Base-by-base conservation (phyloP, 2,888 invertebrate species). In the Drosophila cracens region DNA sequence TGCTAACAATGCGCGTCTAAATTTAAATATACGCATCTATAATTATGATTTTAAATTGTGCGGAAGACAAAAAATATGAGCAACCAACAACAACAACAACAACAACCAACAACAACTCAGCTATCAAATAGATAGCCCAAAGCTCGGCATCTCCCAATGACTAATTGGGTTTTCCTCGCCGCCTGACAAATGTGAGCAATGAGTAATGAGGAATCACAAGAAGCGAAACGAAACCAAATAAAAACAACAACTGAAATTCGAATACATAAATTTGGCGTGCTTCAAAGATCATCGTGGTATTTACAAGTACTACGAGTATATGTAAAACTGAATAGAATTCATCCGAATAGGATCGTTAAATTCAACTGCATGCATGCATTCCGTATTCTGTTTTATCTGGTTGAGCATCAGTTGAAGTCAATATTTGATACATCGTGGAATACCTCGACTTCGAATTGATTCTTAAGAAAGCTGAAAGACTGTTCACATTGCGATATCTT, bases 101-200 rank as follows among this genome's bases (percentile, higher is more conserved):
- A 76, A 61, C 56, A 70, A 48, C 43, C 25, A 53, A 49, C 53
- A 65, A 70, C 49, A 67, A 58, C 27, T 10, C 27, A 49, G 49
- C 62, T 40, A 74, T 62, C 61, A 62, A 52, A 70, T 68, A 48
- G 63, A 59, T 51, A 68, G 57, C 64, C 40, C 61, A 75, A 49
- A 66, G 53, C 66, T 63, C 38, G 65, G 57, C 67, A 64, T 61
- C 43, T 75, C 10, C 54, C 69, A 74, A 77, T 91, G 91, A 90
- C 90, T 90, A 90, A 90, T 89, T 87, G 90, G 85, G 87, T 89
- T 90, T 90, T 89, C 90, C 88, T 76, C 66, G 67, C 51, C 82
- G 82, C 62, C 76, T 72, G 80, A 80, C 80, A 80, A 80, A 82
- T 76, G 52, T 27, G 49, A 21, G 40, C 77, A 76, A 66, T 78